Evolutionary conservation across 2,888 invertebrate genomes (phyloP).

Genomic region (Urechis unicinctus): DNA sequence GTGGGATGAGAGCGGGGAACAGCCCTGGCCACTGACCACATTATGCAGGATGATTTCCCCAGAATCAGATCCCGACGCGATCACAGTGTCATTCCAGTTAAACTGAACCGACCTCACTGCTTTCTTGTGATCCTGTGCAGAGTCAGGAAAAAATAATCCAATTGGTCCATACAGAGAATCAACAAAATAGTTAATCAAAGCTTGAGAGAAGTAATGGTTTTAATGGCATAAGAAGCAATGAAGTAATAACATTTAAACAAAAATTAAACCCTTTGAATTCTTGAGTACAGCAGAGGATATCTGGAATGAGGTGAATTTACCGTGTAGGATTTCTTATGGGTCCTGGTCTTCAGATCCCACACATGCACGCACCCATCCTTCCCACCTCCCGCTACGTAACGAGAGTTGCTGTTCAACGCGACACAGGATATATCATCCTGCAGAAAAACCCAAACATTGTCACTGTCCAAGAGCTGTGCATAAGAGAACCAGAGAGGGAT

Average conservation of each 20-base stretch:
- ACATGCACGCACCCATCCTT: conserved; percentile 33
- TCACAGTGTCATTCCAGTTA: conserved; percentile 44
- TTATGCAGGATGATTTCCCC: conserved; percentile 48
- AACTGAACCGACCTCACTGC: conserved; percentile 38
- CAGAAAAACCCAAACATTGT: conserved; percentile 9
- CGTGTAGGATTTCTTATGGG: conserved; percentile 37
- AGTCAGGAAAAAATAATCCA: neutral
- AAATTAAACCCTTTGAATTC: no score
- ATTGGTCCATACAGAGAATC: neutral
- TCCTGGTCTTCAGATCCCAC: conserved; percentile 42
- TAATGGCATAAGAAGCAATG: neutral
- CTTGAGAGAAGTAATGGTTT: neutral
- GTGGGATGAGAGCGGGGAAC: conserved; percentile 22
- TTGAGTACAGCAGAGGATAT: no score
- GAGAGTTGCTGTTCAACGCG: conserved; percentile 34
- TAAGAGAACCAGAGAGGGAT: neutral
- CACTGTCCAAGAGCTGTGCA: neutral
- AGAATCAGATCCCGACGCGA: conserved; percentile 43
- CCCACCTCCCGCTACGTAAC: conserved; percentile 37
- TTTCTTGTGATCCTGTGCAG: conserved; percentile 37
- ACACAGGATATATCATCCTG: conserved; percentile 35
- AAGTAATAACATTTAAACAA: neutral
- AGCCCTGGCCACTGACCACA: conserved; percentile 40
- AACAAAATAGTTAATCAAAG: neutral
- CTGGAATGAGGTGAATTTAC: no score